These are phyloP conservation scores for Pachyseris speciosa DNA, from an alignment of 64 coral and sea anemone species.

Conservation along the genomic window DNA sequence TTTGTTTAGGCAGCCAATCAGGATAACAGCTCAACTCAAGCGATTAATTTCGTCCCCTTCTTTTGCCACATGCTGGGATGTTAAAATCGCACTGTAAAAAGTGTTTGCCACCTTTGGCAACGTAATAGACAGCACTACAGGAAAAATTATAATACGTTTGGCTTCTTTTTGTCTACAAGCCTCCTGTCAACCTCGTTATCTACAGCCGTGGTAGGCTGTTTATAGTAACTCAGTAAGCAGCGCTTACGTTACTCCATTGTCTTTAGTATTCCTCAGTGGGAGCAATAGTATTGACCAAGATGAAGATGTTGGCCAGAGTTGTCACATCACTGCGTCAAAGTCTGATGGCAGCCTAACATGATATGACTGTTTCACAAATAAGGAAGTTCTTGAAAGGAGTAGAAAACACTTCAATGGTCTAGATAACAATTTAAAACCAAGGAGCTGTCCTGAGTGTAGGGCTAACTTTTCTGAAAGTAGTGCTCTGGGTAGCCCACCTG, in stretches of 20 bases:
- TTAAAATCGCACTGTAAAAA: no score
- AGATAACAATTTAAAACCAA: slow-evolving; percentile 1
- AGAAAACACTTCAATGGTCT: slow-evolving; percentile 12
- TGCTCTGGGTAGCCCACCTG: neutral
- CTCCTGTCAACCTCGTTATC: slow-evolving; percentile 65
- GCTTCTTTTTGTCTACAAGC: slow-evolving; percentile 53
- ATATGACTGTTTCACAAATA: slow-evolving; percentile 27
- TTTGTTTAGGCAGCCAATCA: no score
- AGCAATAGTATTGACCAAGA: slow-evolving; percentile 40
- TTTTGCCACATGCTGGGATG: no score
- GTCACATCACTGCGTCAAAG: slow-evolving; percentile 54
- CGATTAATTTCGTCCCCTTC: no score
- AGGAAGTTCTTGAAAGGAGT: neutral
- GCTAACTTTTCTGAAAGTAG: neutral
- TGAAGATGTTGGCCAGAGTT: neutral
- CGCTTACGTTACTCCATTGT: slow-evolving; percentile 15
- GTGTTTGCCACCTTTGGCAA: neutral
- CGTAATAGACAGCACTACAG: no score
- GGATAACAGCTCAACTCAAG: no score
- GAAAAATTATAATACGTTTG: no score
- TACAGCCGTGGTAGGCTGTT: slow-evolving; percentile 82
- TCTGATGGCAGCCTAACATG: slow-evolving; percentile 71
- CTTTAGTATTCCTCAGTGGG: slow-evolving; percentile 3
- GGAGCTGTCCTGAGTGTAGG: slow-evolving; percentile 19
- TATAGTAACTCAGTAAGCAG: slow-evolving; percentile 39